Percentiles rank a stretch among this genome's conserved stretches.
phyloP scores from a whole-genome alignment of 2,888 invertebrate genomes.

The Caenorhabditis sulstoni region DNA sequence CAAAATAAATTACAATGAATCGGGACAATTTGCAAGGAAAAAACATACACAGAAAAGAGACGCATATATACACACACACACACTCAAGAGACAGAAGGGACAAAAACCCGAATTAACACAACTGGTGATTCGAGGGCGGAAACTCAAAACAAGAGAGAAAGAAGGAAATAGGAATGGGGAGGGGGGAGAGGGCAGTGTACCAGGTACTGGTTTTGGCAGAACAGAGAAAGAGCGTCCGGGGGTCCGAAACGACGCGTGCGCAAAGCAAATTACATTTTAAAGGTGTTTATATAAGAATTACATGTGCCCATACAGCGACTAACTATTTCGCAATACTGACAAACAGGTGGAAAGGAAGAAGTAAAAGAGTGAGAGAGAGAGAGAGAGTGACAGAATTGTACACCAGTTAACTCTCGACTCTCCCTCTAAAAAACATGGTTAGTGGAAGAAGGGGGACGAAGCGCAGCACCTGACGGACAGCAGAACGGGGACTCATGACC shows the following conservation, averaged over 20 bases:
- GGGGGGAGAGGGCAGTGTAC: not conserved
- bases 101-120: slow-evolving; percentile 28
- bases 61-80: slow-evolving; percentile 8
- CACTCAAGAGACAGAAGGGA: not conserved
- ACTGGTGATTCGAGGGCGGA: slow-evolving; percentile 10
- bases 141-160: slow-evolving; percentile 13
- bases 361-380: slow-evolving; percentile 29
- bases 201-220: slow-evolving; percentile 45
- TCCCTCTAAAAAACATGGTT: slow-evolving; percentile 40
- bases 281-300: slow-evolving; percentile 57
- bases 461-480: slow-evolving; percentile 45
- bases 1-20: not conserved
- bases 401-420: slow-evolving; percentile 39
- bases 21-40: not conserved
- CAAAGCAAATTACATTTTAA: slow-evolving; percentile 49
- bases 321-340: slow-evolving; percentile 50
- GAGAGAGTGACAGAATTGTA: slow-evolving; percentile 21
- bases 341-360: slow-evolving; percentile 18
- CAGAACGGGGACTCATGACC: not conserved
- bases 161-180: not conserved
- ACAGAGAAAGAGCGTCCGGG: slow-evolving; percentile 17
- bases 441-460: not conserved
- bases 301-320: slow-evolving; percentile 49
- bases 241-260: slow-evolving; percentile 34
- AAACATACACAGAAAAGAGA: slow-evolving; percentile 5